phyloP scores from a whole-genome alignment of 2,113 vertebrate species.

The Dipodomys merriami region DNA sequence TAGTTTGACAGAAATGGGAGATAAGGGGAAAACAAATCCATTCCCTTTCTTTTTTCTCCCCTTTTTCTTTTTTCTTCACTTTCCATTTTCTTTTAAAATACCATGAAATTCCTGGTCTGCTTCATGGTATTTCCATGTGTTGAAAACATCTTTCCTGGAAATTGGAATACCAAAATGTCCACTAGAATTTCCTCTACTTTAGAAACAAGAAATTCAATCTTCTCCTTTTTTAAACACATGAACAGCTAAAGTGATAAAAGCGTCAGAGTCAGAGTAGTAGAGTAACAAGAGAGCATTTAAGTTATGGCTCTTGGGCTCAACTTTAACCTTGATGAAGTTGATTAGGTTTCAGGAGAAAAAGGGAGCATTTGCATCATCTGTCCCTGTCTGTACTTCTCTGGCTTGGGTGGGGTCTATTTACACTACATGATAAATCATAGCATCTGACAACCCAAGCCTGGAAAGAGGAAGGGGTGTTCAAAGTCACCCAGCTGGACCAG shows the following conservation, averaged over 20 bases:
- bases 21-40: background rate
- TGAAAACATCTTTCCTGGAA: conserved; percentile 63
- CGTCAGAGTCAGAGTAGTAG: background rate
- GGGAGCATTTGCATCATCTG: conserved; percentile 19
- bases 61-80: background rate
- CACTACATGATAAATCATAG: background rate
- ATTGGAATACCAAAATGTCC: conserved; percentile 66
- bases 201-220: conserved; percentile 56
- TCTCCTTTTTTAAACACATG: conserved; percentile 23
- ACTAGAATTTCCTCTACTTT: conserved; percentile 61
- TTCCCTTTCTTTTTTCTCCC: conserved; percentile 24
- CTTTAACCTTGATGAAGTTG: conserved; percentile 26
- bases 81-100: conserved; percentile 56
- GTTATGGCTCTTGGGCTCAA: conserved; percentile 41
- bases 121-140: conserved; percentile 66
- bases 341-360: conserved; percentile 29
- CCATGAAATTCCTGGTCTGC: conserved; percentile 45
- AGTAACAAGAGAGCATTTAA: conserved; percentile 37
- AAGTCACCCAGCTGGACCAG: conserved; percentile 5
- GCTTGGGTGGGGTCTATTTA: background rate
- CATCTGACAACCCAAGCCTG: background rate
- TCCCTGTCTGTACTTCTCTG: background rate
- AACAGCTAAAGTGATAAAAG: conserved; percentile 50
- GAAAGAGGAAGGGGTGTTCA: conserved; percentile 1
- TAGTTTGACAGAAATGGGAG: conserved; percentile 3